phyloP scores from a whole-genome alignment of 2,888 invertebrate species.

The Acrobasis suavella region DNA sequence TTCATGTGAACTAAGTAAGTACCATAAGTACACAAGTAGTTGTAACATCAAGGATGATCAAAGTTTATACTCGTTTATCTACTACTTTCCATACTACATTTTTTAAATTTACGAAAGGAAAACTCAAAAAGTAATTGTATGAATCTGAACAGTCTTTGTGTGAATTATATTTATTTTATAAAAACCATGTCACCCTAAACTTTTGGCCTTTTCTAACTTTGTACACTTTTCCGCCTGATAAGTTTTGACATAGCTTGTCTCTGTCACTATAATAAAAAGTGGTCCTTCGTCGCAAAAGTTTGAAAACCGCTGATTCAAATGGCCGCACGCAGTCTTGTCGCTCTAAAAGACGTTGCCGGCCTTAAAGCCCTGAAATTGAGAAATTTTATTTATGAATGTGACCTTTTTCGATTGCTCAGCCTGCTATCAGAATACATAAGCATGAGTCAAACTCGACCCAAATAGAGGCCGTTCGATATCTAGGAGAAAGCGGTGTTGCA shows the following conservation, averaged over 20 bases:
- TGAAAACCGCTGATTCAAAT: neutral
- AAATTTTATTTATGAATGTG: slow-evolving; percentile 49
- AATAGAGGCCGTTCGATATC: slow-evolving; percentile 60
- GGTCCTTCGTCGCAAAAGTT: neutral
- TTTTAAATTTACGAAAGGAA: too few relatives aligned
- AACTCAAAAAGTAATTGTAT: too few relatives aligned
- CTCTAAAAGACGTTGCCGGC: neutral
- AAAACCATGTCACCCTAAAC: too few relatives aligned
- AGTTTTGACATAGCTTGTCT: neutral
- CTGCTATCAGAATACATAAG: slow-evolving; percentile 66
- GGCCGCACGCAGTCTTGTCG: neutral
- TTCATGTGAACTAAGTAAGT: too few relatives aligned
- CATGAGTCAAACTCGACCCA: slow-evolving; percentile 63
- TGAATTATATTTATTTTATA: too few relatives aligned
- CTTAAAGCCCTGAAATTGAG: slow-evolving; percentile 23
- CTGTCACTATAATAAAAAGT: neutral
- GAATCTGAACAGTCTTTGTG: too few relatives aligned
- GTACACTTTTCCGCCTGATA: too few relatives aligned
- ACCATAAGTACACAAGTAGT: too few relatives aligned
- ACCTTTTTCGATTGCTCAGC: slow-evolving; percentile 60
- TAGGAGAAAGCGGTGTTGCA: slow-evolving; percentile 76
- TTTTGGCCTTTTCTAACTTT: too few relatives aligned
- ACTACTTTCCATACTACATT: too few relatives aligned
- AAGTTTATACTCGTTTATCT: too few relatives aligned
- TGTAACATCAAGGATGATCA: too few relatives aligned